phyloP scores from a whole-genome alignment of 30 jellyfish, hydroid and myxozoan genomes.

The Catostylus mosaicus region DNA sequence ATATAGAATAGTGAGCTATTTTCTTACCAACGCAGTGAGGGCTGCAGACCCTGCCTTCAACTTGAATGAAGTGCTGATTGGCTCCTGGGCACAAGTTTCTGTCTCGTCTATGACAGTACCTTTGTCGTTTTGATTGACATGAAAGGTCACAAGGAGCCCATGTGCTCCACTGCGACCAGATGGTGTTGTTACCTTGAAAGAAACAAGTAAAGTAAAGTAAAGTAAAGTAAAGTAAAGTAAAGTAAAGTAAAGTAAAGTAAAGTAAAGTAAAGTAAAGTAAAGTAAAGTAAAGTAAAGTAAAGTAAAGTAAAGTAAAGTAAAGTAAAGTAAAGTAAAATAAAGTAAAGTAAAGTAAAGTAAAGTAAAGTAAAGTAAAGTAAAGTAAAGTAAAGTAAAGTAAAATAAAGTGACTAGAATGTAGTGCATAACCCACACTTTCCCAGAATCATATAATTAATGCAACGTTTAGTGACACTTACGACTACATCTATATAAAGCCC shows the following conservation, averaged over 20 bases:
- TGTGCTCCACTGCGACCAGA: conserved; percentile 19
- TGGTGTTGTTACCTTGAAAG: conserved; percentile 9
- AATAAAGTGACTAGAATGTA: background rate
- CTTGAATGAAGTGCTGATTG: conserved; percentile 12
- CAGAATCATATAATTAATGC: no score
- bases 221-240: no score
- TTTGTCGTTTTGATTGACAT: conserved; percentile 20
- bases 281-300: no score
- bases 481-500: conserved; percentile 22
- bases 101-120: conserved; percentile 21
- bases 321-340: no score
- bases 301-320: no score
- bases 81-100: conserved; percentile 8
- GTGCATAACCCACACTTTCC: no score
- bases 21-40: background rate
- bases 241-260: no score
- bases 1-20: background rate
- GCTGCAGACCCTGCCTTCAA: conserved; percentile 11
- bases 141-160: conserved; percentile 20
- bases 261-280: no score
- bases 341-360: no score
- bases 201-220: background rate
- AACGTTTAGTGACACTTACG: background rate
- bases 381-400: no score
- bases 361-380: no score